A percentile compares a stretch with the other conserved stretches of the same genome.
phyloP scores from a whole-genome alignment of 2,797 vertebrate genomes.

The Macroramphosus scolopax region DNA sequence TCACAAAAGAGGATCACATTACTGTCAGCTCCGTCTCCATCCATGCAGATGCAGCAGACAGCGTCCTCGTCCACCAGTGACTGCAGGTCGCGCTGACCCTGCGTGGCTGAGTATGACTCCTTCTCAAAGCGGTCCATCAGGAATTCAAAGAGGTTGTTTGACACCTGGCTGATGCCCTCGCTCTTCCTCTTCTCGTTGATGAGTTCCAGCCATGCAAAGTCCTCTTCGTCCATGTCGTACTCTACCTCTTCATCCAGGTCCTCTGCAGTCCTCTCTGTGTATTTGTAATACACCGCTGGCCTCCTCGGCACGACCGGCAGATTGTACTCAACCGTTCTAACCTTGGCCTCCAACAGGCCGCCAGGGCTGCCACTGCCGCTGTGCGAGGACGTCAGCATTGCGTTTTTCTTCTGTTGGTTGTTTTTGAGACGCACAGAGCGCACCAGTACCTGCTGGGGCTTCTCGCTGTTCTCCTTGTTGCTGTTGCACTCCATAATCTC shows the following conservation, averaged over 20 bases:
- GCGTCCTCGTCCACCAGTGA: slow-evolving; percentile 94
- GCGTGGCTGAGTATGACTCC: slow-evolving; percentile 88
- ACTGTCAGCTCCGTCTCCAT: slow-evolving; percentile 96
- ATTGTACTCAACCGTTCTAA: slow-evolving; percentile 93
- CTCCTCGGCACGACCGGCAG: slow-evolving; percentile 90
- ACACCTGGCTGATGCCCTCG: slow-evolving; percentile 89
- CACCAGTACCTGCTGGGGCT: slow-evolving; percentile 86
- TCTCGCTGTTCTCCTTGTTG: slow-evolving; percentile 97
- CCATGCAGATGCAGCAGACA: slow-evolving; percentile 98
- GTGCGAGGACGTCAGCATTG: slow-evolving; percentile 66
- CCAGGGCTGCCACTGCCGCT: slow-evolving; percentile 70
- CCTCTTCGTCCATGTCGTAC: slow-evolving; percentile 98
- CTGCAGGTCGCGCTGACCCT: slow-evolving; percentile 87
- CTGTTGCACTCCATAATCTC: slow-evolving; percentile 97
- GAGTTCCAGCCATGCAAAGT: slow-evolving; percentile 95
- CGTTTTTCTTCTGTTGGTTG: slow-evolving; percentile 90
- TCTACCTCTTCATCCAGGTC: slow-evolving; percentile 96
- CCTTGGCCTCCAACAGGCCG: slow-evolving; percentile 87
- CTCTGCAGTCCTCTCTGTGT: slow-evolving; percentile 88
- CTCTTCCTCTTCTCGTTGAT: slow-evolving; percentile 90
- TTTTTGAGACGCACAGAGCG: slow-evolving; percentile 91
- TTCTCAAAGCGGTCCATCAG: slow-evolving; percentile 98
- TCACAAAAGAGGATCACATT: slow-evolving; percentile 98
- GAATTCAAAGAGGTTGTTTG: slow-evolving; percentile 95
- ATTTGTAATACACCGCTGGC: slow-evolving; percentile 86